phyloP scores from a whole-genome alignment of 2,888 invertebrate species.

The Eumacrocentrus americanus region DNA sequence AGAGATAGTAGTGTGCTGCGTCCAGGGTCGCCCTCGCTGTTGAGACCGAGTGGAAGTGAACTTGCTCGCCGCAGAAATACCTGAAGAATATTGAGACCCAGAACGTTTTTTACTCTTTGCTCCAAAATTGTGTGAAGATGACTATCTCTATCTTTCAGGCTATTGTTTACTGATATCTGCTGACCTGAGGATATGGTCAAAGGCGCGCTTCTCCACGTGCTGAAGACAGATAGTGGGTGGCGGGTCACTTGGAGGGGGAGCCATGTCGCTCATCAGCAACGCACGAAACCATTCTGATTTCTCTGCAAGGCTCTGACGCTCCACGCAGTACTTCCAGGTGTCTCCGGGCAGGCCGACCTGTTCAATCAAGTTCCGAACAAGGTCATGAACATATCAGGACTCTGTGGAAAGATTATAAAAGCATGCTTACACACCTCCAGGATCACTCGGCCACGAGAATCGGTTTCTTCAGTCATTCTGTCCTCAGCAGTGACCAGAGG shows the following conservation, averaged over 20 bases:
- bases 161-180: constrained; percentile 16
- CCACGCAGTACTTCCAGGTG: constrained; percentile 74
- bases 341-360: constrained; percentile 71
- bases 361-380: too few relatives aligned
- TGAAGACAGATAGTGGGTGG: constrained; percentile 63
- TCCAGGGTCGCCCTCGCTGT: constrained; percentile 75
- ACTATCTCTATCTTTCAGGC: too few relatives aligned
- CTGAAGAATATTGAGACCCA: constrained; percentile 58
- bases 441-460: constrained; percentile 43
- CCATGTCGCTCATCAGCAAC: constrained; percentile 63
- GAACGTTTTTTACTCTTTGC: neutral
- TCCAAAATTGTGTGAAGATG: neutral
- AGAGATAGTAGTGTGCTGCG: constrained; percentile 77
- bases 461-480: constrained; percentile 23
- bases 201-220: constrained; percentile 71
- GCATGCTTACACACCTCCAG: constrained; percentile 51
- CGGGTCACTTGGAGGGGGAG: constrained; percentile 57
- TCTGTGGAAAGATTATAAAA: constrained; percentile 5
- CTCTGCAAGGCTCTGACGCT: constrained; percentile 68
- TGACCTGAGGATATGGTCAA: constrained; percentile 70
- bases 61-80: constrained; percentile 70
- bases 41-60: constrained; percentile 68
- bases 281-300: constrained; percentile 71
- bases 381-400: too few relatives aligned
- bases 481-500: constrained; percentile 40